A percentile compares a stretch with the other conserved stretches of the same genome.
Conservation (phyloP, 2,888 invertebrate genomes). For the Lasius platythorax region DNA sequence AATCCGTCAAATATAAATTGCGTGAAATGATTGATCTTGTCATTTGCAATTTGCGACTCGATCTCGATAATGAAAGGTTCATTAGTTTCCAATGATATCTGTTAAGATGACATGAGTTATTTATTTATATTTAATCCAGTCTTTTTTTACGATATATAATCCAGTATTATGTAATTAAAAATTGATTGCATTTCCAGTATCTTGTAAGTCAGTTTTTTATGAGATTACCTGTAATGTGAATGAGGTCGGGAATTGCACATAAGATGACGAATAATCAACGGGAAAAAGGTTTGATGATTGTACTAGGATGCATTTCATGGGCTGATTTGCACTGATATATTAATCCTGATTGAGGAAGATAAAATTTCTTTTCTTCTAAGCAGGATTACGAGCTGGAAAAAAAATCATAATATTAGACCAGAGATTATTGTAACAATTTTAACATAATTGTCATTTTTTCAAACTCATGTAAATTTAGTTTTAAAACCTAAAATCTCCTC, state of each 20-base stretch:
- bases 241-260: not conserved
- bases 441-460: not conserved
- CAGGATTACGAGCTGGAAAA: not conserved
- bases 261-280: not conserved
- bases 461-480: not conserved
- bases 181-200: constrained; percentile 21
- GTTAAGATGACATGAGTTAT: constrained; percentile 5
- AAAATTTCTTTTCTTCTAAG: not conserved
- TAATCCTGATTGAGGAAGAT: not conserved
- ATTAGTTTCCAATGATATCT: not conserved
- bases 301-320: not conserved
- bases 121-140: constrained; percentile 26
- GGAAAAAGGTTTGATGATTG: not conserved
- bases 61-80: not conserved
- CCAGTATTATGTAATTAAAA: constrained; percentile 19
- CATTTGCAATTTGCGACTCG: not conserved
- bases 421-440: not conserved
- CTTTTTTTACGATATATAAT: not conserved
- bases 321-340: constrained; percentile 27
- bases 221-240: constrained; percentile 14
- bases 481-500: not conserved
- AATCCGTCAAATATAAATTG: constrained; percentile 17
- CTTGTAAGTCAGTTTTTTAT: not conserved
- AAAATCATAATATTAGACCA: not conserved
- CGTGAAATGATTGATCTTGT: constrained; percentile 4